phyloP scores from a whole-genome alignment of 2,888 invertebrate genomes.

The Reticulitermes lucifugus region DNA sequence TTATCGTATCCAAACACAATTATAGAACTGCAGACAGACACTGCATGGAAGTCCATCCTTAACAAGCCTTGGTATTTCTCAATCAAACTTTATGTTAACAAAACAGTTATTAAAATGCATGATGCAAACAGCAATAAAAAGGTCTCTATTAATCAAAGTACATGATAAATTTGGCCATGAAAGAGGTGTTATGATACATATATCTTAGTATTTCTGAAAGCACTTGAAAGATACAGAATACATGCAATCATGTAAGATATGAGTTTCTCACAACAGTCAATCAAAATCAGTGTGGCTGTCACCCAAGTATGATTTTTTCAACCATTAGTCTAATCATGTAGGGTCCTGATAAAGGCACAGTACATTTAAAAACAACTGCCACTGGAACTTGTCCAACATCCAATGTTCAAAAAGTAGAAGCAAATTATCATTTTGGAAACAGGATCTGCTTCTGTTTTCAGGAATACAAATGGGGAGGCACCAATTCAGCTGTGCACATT shows the following conservation, averaged over 20 bases:
- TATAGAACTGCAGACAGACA: neutral
- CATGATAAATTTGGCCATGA: neutral
- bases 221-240: neutral
- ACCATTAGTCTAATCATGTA: too few relatives aligned
- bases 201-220: neutral
- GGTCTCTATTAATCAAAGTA: neutral
- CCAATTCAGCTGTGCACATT: too few relatives aligned
- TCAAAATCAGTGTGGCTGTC: too few relatives aligned
- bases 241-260: neutral
- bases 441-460: too few relatives aligned
- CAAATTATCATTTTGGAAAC: too few relatives aligned
- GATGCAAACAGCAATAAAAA: neutral
- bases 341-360: too few relatives aligned
- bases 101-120: constrained; percentile 3
- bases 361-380: too few relatives aligned
- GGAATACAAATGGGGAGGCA: too few relatives aligned
- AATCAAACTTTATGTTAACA: neutral
- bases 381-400: too few relatives aligned
- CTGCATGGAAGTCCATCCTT: neutral
- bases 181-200: neutral
- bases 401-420: too few relatives aligned
- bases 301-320: too few relatives aligned
- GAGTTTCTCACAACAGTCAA: too few relatives aligned
- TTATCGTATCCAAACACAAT: neutral
- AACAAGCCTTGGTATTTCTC: neutral